phyloP scores from a whole-genome alignment of 1,140 invertebrate genomes.

The Chionoecetes opilio region DNA sequence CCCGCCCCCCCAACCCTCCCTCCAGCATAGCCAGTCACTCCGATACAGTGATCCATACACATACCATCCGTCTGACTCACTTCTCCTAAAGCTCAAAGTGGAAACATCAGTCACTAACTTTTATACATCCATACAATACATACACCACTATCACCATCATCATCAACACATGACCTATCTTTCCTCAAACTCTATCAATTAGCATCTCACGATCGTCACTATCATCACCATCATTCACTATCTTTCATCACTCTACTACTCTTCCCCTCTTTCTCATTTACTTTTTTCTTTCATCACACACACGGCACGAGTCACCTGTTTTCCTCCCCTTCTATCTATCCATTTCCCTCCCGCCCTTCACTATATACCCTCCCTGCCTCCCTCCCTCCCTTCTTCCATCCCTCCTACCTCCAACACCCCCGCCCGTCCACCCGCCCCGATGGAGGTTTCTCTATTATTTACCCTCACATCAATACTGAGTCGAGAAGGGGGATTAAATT shows the following conservation, averaged over 20 bases:
- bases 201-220: not conserved
- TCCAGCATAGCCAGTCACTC: not conserved
- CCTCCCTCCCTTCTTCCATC: not conserved
- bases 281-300: not conserved
- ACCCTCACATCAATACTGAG: constrained; percentile 67
- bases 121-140: constrained; percentile 13
- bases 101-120: not conserved
- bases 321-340: not conserved
- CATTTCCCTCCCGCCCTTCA: not conserved
- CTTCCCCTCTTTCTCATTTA: not conserved
- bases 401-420: not conserved
- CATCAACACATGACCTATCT: not conserved
- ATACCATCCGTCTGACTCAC: not conserved
- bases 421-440: not conserved
- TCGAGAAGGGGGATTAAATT: constrained; percentile 65
- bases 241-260: no score
- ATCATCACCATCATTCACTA: not conserved
- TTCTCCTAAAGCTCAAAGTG: not conserved
- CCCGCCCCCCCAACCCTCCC: not conserved
- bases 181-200: not conserved
- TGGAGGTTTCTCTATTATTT: constrained; percentile 55
- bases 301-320: not conserved
- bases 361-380: not conserved
- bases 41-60: not conserved
- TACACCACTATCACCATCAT: not conserved